phyloP scores from a whole-genome alignment of 2,113 vertebrate genomes.

The Uropsilus gracilis region DNA sequence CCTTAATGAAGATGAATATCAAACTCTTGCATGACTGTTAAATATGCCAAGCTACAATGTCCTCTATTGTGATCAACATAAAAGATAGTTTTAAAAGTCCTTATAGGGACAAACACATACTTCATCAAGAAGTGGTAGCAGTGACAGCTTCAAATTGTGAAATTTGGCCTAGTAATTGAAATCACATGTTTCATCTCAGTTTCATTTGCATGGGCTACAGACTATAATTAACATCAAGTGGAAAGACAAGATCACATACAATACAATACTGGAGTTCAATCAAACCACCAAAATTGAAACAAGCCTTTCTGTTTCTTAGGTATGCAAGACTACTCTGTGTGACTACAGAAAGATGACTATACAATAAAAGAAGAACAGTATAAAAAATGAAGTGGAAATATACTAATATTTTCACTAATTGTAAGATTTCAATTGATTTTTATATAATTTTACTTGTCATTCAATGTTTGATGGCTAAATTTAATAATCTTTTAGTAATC shows the following conservation, averaged over 20 bases:
- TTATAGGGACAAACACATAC: neutral
- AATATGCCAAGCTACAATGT: neutral
- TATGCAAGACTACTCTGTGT: neutral
- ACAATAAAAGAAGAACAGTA: neutral
- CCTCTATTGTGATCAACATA: constrained; percentile 8
- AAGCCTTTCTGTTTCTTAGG: constrained; percentile 29
- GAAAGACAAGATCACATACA: constrained; percentile 66
- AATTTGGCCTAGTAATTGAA: constrained; percentile 60
- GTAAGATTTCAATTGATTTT: neutral
- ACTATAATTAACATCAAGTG: constrained; percentile 74
- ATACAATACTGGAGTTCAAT: constrained; percentile 46
- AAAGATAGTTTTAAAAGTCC: constrained; percentile 12
- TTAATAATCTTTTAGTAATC: neutral
- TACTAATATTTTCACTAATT: neutral
- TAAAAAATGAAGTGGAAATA: neutral
- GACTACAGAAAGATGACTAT: neutral
- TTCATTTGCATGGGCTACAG: constrained; percentile 72
- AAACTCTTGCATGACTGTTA: neutral
- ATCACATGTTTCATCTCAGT: constrained; percentile 70
- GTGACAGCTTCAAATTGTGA: constrained; percentile 57
- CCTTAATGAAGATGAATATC: neutral
- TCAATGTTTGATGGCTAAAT: neutral
- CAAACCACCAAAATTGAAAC: constrained; percentile 60
- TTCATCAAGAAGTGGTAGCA: constrained; percentile 11
- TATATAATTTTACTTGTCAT: neutral